Conservation (phyloP, 2,888 invertebrate genomes). For the Phytoseiulus persimilis region DNA sequence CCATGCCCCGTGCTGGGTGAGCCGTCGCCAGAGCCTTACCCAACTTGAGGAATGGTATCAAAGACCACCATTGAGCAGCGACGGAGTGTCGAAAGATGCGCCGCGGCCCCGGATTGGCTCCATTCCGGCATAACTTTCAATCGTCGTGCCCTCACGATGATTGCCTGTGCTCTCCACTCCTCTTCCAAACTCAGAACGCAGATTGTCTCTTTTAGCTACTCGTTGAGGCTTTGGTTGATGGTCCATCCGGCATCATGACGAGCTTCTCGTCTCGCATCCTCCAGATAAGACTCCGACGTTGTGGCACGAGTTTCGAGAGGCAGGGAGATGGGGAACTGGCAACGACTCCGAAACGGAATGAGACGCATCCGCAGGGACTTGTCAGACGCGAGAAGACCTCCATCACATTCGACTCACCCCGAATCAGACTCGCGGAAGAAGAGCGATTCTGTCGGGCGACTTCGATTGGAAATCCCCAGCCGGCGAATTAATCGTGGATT, state of each 20-base stretch:
- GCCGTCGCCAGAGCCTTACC: too few relatives aligned
- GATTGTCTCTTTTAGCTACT: not conserved
- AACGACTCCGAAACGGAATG: not conserved
- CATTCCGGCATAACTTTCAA: too few relatives aligned
- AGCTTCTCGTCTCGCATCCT: not conserved
- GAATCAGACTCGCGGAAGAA: not conserved
- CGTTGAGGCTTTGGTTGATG: not conserved
- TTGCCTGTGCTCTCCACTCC: too few relatives aligned
- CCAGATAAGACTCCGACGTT: not conserved
- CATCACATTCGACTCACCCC: not conserved
- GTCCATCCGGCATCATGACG: not conserved
- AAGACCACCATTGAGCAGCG: too few relatives aligned
- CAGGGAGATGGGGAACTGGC: not conserved
- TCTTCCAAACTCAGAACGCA: too few relatives aligned
- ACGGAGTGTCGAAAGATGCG: too few relatives aligned
- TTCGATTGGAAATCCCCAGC: not conserved
- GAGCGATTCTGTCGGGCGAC: not conserved
- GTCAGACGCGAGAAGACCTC: not conserved
- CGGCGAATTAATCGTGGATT: not conserved
- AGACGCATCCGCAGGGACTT: not conserved
- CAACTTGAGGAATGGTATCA: too few relatives aligned
- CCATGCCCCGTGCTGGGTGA: too few relatives aligned
- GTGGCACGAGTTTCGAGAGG: not conserved
- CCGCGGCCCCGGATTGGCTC: too few relatives aligned
- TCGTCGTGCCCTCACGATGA: too few relatives aligned